These are phyloP conservation scores for Lagodon rhomboides DNA, from an alignment of 2,797 vertebrate genomes.

Conservation along the genomic window DNA sequence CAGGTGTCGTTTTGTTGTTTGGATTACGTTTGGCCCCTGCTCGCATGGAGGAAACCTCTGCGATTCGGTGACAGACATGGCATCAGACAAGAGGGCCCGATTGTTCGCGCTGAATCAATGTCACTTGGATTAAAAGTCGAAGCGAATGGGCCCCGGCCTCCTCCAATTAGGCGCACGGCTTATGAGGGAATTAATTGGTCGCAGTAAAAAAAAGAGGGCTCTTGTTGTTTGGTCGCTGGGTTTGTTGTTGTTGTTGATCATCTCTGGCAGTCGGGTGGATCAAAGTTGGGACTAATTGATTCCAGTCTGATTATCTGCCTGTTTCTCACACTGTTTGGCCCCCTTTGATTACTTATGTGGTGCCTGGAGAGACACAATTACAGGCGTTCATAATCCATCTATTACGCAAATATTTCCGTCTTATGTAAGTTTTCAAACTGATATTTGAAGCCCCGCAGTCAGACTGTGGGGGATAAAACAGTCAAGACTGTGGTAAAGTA, in stretches of 20 bases:
- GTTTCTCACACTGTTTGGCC: constrained; percentile 77
- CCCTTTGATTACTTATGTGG: constrained; percentile 64
- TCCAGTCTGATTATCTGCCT: constrained; percentile 85
- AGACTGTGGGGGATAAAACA: too few species aligned
- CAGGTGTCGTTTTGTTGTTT: constrained; percentile 85
- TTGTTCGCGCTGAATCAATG: constrained; percentile 81
- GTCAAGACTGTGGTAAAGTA: not conserved
- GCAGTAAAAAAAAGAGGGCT: constrained; percentile 65
- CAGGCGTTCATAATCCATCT: constrained; percentile 24
- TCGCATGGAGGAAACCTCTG: constrained; percentile 62
- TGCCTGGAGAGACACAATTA: constrained; percentile 45
- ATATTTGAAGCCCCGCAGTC: not conserved
- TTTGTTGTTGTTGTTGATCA: constrained; percentile 78
- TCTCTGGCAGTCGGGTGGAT: constrained; percentile 82
- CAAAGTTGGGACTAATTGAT: constrained; percentile 86
- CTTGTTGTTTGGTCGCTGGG: constrained; percentile 72
- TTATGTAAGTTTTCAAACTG: too few species aligned
- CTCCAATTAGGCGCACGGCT: constrained; percentile 77
- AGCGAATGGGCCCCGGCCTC: constrained; percentile 71
- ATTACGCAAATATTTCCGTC: not conserved
- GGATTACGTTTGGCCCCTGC: constrained; percentile 75
- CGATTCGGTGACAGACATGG: constrained; percentile 72
- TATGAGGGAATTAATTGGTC: constrained; percentile 79
- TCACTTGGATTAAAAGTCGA: constrained; percentile 84
- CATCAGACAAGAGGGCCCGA: constrained; percentile 71